Evolutionary conservation across 1,140 invertebrate genomes (phyloP).

Genomic region (Lasioglossum albipes): DNA sequence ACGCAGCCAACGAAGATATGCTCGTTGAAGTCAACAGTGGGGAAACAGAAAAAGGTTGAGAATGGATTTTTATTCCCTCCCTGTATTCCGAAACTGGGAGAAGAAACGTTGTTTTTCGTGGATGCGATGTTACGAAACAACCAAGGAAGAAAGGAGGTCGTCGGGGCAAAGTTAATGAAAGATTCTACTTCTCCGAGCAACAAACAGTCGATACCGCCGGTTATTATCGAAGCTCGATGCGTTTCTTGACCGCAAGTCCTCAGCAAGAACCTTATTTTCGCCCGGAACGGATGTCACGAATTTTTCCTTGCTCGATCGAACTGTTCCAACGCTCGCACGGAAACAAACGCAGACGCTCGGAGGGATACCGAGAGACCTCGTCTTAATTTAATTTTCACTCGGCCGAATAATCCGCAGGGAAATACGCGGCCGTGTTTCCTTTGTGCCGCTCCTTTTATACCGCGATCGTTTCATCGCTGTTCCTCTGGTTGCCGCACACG

Average conservation of each 20-base stretch:
- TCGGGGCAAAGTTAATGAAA: too few species aligned
- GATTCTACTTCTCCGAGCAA: too few species aligned
- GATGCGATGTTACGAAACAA: too few species aligned
- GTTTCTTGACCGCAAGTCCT: too few species aligned
- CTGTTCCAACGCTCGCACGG: conserved; percentile 1
- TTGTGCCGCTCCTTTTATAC: neutral
- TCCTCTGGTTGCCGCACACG: neutral
- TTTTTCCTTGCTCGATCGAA: neutral
- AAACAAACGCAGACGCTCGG: neutral
- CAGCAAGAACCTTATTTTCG: neutral
- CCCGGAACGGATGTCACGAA: neutral
- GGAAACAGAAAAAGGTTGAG: neutral
- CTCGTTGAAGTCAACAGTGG: neutral
- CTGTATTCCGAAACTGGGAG: neutral
- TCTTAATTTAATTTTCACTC: conserved; percentile 57
- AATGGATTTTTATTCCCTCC: neutral
- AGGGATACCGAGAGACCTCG: neutral
- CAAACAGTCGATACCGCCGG: too few species aligned
- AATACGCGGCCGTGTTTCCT: conserved; percentile 24
- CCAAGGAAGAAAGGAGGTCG: too few species aligned
- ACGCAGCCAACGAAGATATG: neutral
- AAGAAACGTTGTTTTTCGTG: too few species aligned
- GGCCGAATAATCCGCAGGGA: conserved; percentile 39
- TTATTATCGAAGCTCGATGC: too few species aligned
- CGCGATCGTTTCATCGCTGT: conserved; percentile 9